These are phyloP conservation scores for Eptesicus fuscus DNA, from an alignment of 2,113 vertebrate genomes.

Conservation along the genomic window DNA sequence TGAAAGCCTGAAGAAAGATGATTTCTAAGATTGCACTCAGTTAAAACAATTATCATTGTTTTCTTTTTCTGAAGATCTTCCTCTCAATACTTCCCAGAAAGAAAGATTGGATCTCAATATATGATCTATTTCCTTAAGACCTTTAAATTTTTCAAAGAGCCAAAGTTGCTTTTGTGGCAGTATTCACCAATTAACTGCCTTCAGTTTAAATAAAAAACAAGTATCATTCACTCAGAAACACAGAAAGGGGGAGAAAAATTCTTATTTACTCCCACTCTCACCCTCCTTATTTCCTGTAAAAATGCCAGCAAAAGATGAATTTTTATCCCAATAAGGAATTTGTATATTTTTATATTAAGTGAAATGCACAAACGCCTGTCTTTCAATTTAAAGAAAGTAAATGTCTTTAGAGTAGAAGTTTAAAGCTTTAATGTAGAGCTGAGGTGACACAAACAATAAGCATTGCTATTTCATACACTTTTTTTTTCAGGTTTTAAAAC, in stretches of 20 bases:
- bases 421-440: background rate
- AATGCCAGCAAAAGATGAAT: background rate
- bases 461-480: background rate
- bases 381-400: background rate
- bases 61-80: background rate
- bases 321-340: background rate
- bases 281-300: background rate
- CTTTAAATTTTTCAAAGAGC: background rate
- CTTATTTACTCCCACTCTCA: background rate
- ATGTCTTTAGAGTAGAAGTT: background rate
- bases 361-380: background rate
- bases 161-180: background rate
- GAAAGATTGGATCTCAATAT: background rate
- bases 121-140: background rate
- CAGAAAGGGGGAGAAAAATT: background rate
- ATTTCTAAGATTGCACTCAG: background rate
- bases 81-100: background rate
- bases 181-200: background rate
- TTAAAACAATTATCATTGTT: background rate
- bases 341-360: too few relatives aligned
- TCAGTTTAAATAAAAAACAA: background rate
- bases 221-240: background rate
- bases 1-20: background rate
- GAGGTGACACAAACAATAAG: background rate
- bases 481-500: too few relatives aligned